These are phyloP conservation scores for Miniopterus natalensis DNA, from an alignment of 2,113 vertebrate genomes.

Conservation along the genomic window DNA sequence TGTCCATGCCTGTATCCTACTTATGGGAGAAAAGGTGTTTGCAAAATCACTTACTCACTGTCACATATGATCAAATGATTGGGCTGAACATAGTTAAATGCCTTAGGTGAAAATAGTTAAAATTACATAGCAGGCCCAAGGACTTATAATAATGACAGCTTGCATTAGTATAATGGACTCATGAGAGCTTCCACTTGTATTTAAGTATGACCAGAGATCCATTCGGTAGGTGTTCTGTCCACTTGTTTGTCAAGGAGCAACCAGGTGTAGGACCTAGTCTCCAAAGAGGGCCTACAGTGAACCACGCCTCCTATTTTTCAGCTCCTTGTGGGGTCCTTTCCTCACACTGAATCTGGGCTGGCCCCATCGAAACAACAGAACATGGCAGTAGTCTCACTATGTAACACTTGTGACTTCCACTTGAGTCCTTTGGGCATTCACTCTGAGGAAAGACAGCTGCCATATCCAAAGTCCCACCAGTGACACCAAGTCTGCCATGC, in stretches of 20 bases:
- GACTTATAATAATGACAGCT: slow-evolving; percentile 56
- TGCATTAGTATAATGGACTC: slow-evolving; percentile 55
- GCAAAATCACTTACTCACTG: slow-evolving; percentile 19
- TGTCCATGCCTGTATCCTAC: background rate
- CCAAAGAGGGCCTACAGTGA: background rate
- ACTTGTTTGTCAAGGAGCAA: slow-evolving; percentile 2
- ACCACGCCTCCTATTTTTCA: background rate
- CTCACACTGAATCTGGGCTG: background rate
- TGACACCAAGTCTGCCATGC: background rate
- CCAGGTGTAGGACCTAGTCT: background rate
- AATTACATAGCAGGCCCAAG: slow-evolving; percentile 53
- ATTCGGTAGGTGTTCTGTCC: slow-evolving; percentile 19
- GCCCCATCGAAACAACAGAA: background rate
- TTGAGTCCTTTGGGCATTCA: background rate
- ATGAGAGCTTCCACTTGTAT: slow-evolving; percentile 8
- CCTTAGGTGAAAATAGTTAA: slow-evolving; percentile 54
- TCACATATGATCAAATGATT: background rate
- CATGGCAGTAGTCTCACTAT: background rate
- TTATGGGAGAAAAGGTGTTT: background rate
- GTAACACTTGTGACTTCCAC: background rate
- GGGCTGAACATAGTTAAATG: slow-evolving; percentile 35
- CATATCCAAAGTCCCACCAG: background rate
- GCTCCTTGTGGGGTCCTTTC: background rate
- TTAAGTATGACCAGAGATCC: slow-evolving; percentile 12
- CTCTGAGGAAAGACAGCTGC: background rate